Evolutionary conservation across 23 tunicate genomes (phyloP).

Genomic region (Diplosoma virens): DNA sequence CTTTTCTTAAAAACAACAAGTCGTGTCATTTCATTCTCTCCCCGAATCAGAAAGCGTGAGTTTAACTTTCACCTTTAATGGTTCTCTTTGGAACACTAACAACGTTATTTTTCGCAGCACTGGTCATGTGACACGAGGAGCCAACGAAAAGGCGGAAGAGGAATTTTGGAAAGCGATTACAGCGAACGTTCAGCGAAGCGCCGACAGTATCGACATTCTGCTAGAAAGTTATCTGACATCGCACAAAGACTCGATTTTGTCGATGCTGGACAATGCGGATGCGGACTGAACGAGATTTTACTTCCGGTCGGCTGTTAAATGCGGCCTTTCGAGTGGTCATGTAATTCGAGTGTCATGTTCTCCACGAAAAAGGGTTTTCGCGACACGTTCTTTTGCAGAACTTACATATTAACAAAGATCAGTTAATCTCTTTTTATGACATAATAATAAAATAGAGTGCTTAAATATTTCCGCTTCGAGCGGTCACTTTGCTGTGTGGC

Average conservation of each 20-base stretch:
- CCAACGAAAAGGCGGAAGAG: conserved; percentile 59
- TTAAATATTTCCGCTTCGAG: no score
- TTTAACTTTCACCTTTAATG: not conserved
- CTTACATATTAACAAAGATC: no score
- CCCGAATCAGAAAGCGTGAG: conserved; percentile 22
- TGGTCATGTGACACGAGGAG: conserved; percentile 63
- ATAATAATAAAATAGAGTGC: no score
- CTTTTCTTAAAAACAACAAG: conserved; percentile 41
- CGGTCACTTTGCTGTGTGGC: no score
- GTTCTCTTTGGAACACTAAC: no score
- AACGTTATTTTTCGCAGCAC: conserved; percentile 7
- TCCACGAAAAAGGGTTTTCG: no score
- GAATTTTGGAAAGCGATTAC: conserved; percentile 68
- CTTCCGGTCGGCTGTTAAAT: no score
- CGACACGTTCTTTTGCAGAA: no score
- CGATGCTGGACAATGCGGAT: conserved; percentile 2
- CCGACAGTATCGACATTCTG: conserved; percentile 28
- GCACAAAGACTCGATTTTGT: conserved; percentile 24
- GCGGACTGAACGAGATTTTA: no score
- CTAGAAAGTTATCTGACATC: conserved; percentile 24
- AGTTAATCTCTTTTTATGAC: no score
- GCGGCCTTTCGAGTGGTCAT: no score
- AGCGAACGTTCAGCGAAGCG: conserved; percentile 39
- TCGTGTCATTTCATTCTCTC: conserved; percentile 9
- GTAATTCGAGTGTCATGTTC: no score